Evolutionary conservation across 2,888 invertebrate species (phyloP).

Genomic region (Hipparchia semele): DNA sequence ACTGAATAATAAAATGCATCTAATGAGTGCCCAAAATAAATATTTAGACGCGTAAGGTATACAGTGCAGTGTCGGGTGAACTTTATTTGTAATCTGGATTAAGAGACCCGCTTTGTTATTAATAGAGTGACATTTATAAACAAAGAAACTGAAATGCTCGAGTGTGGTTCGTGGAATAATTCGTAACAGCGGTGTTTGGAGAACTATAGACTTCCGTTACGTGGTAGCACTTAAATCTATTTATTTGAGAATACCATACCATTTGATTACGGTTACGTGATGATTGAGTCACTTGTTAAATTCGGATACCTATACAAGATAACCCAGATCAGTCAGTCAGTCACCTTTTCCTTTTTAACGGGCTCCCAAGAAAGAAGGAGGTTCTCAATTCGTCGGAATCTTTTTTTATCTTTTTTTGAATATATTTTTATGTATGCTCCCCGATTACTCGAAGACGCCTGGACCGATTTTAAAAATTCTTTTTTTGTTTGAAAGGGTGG

Average conservation of each 20-base stretch:
- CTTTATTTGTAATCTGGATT: constrained; percentile 30
- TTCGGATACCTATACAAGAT: not conserved
- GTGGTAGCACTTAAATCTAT: constrained; percentile 13
- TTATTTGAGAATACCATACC: not conserved
- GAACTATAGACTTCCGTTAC: constrained; percentile 6
- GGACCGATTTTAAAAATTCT: too few species aligned
- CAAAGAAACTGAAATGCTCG: constrained; percentile 20
- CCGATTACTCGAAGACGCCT: too few species aligned
- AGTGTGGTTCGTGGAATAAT: constrained; percentile 22
- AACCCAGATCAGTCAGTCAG: not conserved
- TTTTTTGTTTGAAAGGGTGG: too few species aligned
- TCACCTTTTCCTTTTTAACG: too few species aligned
- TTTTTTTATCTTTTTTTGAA: too few species aligned
- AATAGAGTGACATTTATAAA: constrained; percentile 27
- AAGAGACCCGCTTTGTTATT: constrained; percentile 45
- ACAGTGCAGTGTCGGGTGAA: not conserved
- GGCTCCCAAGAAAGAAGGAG: too few species aligned
- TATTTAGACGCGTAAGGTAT: not conserved
- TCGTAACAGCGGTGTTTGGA: not conserved
- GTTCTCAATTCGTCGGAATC: too few species aligned
- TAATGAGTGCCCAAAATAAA: not conserved
- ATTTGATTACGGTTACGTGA: not conserved
- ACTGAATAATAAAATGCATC: too few species aligned
- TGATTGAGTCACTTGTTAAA: not conserved
- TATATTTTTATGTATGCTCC: too few species aligned